A percentile compares a stretch with the other conserved stretches of the same genome.
Conservation (phyloP, 2,888 invertebrate species). For the Nomada lathburiana region DNA sequence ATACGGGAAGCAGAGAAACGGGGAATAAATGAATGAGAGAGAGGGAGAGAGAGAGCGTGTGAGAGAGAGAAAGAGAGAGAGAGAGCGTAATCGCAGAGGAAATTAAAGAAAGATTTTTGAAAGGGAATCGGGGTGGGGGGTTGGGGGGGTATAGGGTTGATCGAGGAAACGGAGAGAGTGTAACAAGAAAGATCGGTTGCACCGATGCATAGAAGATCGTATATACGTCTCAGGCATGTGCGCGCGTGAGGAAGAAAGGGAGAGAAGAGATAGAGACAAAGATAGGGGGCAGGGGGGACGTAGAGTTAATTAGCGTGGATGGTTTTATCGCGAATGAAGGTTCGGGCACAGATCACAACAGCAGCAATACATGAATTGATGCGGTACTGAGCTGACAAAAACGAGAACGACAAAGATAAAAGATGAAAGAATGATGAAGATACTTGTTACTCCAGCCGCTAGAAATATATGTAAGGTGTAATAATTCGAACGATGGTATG, state of each 20-base stretch:
- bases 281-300: not conserved
- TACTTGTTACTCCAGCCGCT: constrained; percentile 76
- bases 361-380: constrained; percentile 85
- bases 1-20: constrained; percentile 29
- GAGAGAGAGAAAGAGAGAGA: not conserved
- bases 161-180: not conserved
- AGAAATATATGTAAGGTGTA: constrained; percentile 71
- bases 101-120: constrained; percentile 37
- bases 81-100: constrained; percentile 13
- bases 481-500: constrained; percentile 59
- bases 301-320: constrained; percentile 26
- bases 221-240: constrained; percentile 19
- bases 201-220: constrained; percentile 29
- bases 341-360: constrained; percentile 57
- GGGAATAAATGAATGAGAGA: constrained; percentile 2
- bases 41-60: not conserved
- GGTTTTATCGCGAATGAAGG: too few species aligned
- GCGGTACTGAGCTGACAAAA: constrained; percentile 80
- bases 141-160: not conserved
- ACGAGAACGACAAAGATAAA: constrained; percentile 63
- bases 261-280: not conserved
- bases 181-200: constrained; percentile 41
- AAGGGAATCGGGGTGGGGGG: not conserved
- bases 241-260: constrained; percentile 16
- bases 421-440: constrained; percentile 26